Conservation (phyloP, 2,888 invertebrate genomes). For the Hypselothyrea guttata region DNA sequence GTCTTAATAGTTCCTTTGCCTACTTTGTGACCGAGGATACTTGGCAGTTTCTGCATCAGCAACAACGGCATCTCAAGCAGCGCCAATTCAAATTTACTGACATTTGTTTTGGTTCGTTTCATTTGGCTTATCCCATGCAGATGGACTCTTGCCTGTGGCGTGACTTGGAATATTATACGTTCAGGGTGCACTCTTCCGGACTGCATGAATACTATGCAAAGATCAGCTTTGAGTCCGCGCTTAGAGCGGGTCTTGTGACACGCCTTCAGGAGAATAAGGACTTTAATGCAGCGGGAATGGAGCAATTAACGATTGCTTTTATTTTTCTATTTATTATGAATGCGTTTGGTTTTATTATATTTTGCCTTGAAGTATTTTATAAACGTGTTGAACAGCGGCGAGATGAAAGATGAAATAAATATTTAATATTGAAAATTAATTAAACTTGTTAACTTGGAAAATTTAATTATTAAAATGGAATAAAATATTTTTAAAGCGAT, state of each 20-base stretch:
- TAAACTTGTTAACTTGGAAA: no score
- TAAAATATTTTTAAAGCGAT: no score
- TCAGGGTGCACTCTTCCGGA: slow-evolving; percentile 71
- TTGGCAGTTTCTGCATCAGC: slow-evolving; percentile 68
- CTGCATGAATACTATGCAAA: slow-evolving; percentile 62
- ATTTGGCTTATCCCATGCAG: slow-evolving; percentile 71
- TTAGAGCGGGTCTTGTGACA: slow-evolving; percentile 58
- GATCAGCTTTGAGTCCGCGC: slow-evolving; percentile 63
- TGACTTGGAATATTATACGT: slow-evolving; percentile 68
- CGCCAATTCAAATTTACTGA: slow-evolving; percentile 67
- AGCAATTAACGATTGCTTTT: slow-evolving; percentile 71
- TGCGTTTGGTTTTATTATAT: slow-evolving; percentile 32
- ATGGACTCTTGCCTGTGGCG: slow-evolving; percentile 75
- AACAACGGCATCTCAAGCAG: slow-evolving; percentile 65
- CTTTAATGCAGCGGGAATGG: slow-evolving; percentile 66
- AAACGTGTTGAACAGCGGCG: neutral
- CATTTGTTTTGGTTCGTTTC: slow-evolving; percentile 78
- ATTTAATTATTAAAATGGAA: neutral
- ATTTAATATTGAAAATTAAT: no score
- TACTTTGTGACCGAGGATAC: slow-evolving; percentile 73
- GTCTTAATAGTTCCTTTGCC: slow-evolving; percentile 65
- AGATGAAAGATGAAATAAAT: neutral
- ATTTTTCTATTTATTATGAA: slow-evolving; percentile 44
- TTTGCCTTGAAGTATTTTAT: slow-evolving; percentile 39
- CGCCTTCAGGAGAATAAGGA: slow-evolving; percentile 54